phyloP scores from a whole-genome alignment of 1,140 invertebrate species.

The Neodiprion fabricii region DNA sequence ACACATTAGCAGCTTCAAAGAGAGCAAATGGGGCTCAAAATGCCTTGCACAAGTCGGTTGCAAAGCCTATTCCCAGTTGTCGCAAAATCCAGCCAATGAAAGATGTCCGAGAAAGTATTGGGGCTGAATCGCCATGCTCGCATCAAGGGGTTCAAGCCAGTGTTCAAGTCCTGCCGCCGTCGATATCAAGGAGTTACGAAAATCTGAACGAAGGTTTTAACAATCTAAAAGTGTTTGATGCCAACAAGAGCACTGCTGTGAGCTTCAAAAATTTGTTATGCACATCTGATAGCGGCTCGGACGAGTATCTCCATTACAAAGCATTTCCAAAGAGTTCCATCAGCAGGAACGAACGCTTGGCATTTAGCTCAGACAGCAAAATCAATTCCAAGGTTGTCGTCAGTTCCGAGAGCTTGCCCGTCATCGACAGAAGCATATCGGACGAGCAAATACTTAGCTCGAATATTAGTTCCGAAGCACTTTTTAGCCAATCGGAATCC shows the following conservation, averaged over 20 bases:
- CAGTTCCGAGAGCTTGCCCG: slow-evolving; percentile 19
- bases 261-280: slow-evolving; percentile 46
- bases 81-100: background rate
- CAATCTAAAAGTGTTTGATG: slow-evolving; percentile 24
- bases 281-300: slow-evolving; percentile 49
- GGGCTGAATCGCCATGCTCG: background rate
- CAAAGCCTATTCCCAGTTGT: background rate
- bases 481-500: slow-evolving; percentile 33
- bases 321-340: slow-evolving; percentile 32
- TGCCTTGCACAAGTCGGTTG: background rate
- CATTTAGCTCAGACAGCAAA: slow-evolving; percentile 27
- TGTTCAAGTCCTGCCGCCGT: background rate
- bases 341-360: background rate
- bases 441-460: slow-evolving; percentile 45
- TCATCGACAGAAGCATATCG: slow-evolving; percentile 36
- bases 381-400: slow-evolving; percentile 23
- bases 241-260: slow-evolving; percentile 46
- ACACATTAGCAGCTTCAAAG: background rate
- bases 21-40: background rate
- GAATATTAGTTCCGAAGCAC: slow-evolving; percentile 32
- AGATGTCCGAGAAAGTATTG: background rate
- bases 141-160: background rate
- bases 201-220: background rate
- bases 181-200: background rate
- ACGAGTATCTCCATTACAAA: slow-evolving; percentile 49